A percentile compares a stretch with the other conserved stretches of the same genome.
phyloP scores from a whole-genome alignment of 2,797 vertebrate species.

The Kryptopterus vitreolus region DNA sequence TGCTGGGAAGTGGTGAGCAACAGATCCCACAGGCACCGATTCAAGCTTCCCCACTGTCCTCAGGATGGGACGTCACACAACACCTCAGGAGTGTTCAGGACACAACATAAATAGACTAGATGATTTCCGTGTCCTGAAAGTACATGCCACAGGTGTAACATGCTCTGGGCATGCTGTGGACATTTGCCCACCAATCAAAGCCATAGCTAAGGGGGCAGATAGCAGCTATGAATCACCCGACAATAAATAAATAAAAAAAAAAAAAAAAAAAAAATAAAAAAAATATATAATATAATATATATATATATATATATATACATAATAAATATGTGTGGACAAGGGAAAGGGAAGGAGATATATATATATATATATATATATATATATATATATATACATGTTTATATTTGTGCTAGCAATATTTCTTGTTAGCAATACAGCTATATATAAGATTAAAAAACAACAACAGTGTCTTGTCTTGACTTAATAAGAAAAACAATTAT shows the following conservation, averaged over 20 bases:
- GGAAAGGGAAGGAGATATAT: no score
- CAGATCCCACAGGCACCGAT: constrained; percentile 41
- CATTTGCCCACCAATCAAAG: neutral
- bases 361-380: no score
- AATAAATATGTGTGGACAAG: no score
- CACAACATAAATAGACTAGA: constrained; percentile 29
- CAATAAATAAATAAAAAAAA: no score
- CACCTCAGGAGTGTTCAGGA: neutral
- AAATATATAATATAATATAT: no score
- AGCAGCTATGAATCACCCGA: neutral
- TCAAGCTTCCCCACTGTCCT: constrained; percentile 40
- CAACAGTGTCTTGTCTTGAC: neutral
- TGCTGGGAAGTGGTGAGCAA: constrained; percentile 42
- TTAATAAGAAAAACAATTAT: constrained; percentile 10
- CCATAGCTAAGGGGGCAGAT: neutral
- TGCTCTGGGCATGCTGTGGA: neutral
- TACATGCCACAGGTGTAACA: neutral
- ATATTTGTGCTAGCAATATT: no score
- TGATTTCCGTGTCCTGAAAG: constrained; percentile 12
- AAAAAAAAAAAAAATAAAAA: no score
- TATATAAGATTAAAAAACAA: no score
- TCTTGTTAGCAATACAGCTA: no score
- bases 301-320: no score
- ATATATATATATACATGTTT: no score
- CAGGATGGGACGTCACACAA: neutral